Evolutionary conservation across 1,140 invertebrate species (phyloP).

Genomic region (Wasmannia auropunctata): DNA sequence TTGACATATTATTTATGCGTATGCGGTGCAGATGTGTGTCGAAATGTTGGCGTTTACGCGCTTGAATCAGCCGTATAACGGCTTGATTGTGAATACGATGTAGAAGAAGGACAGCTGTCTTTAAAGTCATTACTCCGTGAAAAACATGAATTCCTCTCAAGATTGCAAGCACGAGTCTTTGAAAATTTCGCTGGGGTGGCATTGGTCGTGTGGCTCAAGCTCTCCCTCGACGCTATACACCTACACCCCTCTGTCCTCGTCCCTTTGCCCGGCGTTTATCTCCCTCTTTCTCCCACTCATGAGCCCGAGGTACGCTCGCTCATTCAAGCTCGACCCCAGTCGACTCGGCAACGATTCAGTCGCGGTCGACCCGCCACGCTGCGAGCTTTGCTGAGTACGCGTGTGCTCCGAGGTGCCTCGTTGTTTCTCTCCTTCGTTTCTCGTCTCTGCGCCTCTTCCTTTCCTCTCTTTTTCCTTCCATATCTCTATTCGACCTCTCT

Average conservation of each 20-base stretch:
- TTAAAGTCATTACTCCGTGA: neutral
- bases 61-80: neutral
- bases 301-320: slow-evolving; percentile 71
- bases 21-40: neutral
- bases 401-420: slow-evolving; percentile 30
- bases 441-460: neutral
- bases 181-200: slow-evolving; percentile 36
- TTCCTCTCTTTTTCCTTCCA: neutral
- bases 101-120: neutral
- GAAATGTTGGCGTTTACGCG: too few species aligned
- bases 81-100: neutral
- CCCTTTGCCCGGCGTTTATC: slow-evolving; percentile 13
- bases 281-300: slow-evolving; percentile 47
- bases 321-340: slow-evolving; percentile 81
- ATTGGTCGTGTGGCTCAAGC: slow-evolving; percentile 28
- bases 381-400: slow-evolving; percentile 68
- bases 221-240: slow-evolving; percentile 18
- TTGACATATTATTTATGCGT: neutral
- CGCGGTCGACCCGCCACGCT: slow-evolving; percentile 81
- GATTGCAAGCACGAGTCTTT: neutral
- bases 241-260: slow-evolving; percentile 36
- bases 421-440: slow-evolving; percentile 32
- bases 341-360: slow-evolving; percentile 81
- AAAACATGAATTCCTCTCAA: slow-evolving; percentile 31
- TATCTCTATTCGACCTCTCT: neutral